Evolutionary conservation across 2,888 invertebrate genomes (phyloP).

Genomic region (Cistogaster globosa): DNA sequence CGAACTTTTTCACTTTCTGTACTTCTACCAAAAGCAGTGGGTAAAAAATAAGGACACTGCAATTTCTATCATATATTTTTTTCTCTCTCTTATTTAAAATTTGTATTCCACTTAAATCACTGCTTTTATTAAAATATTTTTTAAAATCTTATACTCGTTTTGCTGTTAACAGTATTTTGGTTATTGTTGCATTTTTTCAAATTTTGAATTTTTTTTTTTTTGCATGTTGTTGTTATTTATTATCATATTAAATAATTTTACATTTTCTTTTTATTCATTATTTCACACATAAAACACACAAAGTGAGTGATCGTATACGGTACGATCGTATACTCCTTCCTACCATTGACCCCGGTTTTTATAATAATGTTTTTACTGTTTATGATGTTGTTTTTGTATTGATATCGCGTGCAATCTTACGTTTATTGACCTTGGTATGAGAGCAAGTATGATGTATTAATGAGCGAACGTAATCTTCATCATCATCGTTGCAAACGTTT

Average conservation of each 20-base stretch:
- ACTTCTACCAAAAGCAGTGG: conserved; percentile 2
- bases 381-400: conserved; percentile 65
- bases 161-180: conserved; percentile 40
- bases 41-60: background rate
- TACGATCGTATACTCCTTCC: conserved; percentile 70
- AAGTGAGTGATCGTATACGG: conserved; percentile 60
- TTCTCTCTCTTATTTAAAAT: conserved; percentile 22
- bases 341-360: conserved; percentile 72
- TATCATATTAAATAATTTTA: conserved; percentile 65
- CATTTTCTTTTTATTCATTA: conserved; percentile 64
- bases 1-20: conserved; percentile 22
- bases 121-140: conserved; percentile 46
- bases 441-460: conserved; percentile 71
- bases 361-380: conserved; percentile 60
- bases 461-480: conserved; percentile 60
- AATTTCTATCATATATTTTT: background rate
- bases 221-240: conserved; percentile 19
- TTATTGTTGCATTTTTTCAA: conserved; percentile 50
- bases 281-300: conserved; percentile 18
- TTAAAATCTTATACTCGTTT: conserved; percentile 41
- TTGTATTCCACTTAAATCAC: conserved; percentile 53
- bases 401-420: conserved; percentile 73
- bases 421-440: conserved; percentile 74
- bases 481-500: conserved; percentile 33
- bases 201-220: conserved; percentile 21